Evolutionary conservation across 2,888 invertebrate genomes (phyloP).

Genomic region (Parnassius apollo): DNA sequence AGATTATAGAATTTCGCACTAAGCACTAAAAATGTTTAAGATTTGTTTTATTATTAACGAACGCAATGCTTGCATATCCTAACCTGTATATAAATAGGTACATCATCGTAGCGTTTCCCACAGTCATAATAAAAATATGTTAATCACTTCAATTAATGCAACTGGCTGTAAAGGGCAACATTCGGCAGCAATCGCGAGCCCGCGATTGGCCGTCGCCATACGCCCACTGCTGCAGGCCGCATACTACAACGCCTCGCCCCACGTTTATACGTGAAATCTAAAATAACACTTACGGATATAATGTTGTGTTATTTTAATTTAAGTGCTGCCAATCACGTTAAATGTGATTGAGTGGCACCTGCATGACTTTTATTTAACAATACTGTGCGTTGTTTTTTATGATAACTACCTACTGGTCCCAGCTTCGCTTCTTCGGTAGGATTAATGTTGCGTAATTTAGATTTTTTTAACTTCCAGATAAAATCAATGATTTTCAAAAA

Average conservation of each 20-base stretch:
- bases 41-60: no score
- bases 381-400: no score
- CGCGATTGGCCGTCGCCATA: slow-evolving; percentile 42
- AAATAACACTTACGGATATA: slow-evolving; percentile 46
- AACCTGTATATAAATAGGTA: slow-evolving; percentile 19
- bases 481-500: no score
- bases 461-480: no score
- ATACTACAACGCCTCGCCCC: slow-evolving; percentile 49
- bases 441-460: no score
- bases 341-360: slow-evolving; percentile 21
- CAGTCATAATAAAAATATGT: slow-evolving; percentile 62
- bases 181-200: slow-evolving; percentile 45
- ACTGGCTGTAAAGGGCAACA: slow-evolving; percentile 54
- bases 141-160: slow-evolving; percentile 60
- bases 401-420: no score
- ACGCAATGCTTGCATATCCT: no score
- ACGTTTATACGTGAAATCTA: slow-evolving; percentile 61
- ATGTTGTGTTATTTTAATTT: slow-evolving; percentile 11
- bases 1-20: no score
- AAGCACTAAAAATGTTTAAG: no score
- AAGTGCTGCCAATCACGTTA: slow-evolving; percentile 25
- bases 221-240: slow-evolving; percentile 71
- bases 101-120: slow-evolving; percentile 38
- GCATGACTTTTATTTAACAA: no score
- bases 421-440: no score